Conservation (phyloP, 2,113 vertebrate species). For the Anser cygnoides region DNA sequence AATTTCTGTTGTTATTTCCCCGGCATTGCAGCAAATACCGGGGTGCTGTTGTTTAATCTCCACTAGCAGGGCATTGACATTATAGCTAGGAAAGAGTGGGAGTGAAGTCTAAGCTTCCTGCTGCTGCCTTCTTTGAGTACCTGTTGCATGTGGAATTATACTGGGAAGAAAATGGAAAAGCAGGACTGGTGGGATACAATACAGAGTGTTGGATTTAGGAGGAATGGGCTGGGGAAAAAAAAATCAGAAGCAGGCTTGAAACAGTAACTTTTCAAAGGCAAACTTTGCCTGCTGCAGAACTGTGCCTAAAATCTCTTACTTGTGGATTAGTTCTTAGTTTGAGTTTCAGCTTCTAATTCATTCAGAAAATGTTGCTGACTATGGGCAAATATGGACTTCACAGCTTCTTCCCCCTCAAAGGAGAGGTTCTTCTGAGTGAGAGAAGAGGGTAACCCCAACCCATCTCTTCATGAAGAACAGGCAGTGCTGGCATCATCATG, state of each 20-base stretch:
- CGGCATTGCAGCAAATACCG: background rate
- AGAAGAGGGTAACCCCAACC: background rate
- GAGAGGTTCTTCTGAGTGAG: background rate
- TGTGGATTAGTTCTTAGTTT: background rate
- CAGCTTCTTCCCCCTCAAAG: background rate
- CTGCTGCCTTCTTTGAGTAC: background rate
- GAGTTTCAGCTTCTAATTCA: background rate
- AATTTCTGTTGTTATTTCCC: background rate
- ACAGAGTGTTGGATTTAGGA: background rate
- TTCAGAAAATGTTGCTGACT: background rate
- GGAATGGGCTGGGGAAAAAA: background rate
- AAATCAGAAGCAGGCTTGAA: background rate
- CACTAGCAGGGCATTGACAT: rapidly evolving
- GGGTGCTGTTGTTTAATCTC: rapidly evolving
- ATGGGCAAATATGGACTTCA: background rate
- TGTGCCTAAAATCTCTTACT: background rate
- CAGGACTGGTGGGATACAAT: background rate
- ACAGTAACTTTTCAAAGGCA: background rate
- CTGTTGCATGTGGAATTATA: background rate
- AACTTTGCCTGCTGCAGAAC: background rate
- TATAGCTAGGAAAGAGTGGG: background rate
- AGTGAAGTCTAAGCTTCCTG: background rate
- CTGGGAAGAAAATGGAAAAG: background rate
- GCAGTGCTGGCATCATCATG: background rate
- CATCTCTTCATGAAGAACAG: background rate